Conservation (phyloP, 2,797 vertebrate species). For the Cossypha niveicapilla region DNA sequence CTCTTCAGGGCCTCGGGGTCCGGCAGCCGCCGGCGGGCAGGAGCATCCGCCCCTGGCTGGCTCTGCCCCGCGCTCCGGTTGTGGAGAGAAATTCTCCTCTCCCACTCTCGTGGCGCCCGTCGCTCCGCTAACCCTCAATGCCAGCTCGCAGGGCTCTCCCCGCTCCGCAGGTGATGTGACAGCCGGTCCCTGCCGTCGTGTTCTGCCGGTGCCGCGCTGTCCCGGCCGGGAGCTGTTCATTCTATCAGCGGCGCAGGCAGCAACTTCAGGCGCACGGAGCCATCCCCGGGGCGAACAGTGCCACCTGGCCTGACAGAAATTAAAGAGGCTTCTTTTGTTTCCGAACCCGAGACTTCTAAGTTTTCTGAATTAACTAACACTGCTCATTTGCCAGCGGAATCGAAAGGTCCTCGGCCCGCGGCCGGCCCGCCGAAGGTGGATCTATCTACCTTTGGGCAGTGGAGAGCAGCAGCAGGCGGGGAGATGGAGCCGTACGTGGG, state of each 20-base stretch:
- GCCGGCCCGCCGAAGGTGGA: neutral
- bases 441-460: neutral
- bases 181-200: neutral
- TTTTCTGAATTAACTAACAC: neutral
- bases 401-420: neutral
- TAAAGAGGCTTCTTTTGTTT: neutral
- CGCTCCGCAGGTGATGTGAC: rapidly evolving
- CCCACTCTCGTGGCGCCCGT: neutral
- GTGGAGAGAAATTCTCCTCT: neutral
- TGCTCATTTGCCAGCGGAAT: neutral
- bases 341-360: neutral
- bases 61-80: neutral
- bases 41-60: neutral
- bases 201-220: neutral
- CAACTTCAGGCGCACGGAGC: neutral
- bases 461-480: neutral
- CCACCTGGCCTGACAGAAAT: neutral
- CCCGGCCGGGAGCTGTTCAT: neutral
- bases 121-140: neutral
- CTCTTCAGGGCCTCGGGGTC: neutral
- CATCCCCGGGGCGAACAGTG: neutral
- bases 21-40: neutral
- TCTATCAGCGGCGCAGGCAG: neutral
- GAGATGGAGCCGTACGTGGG: neutral
- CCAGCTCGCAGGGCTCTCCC: neutral